Conservation (phyloP, 2,113 vertebrate species). For the Aptenodytes patagonicus region DNA sequence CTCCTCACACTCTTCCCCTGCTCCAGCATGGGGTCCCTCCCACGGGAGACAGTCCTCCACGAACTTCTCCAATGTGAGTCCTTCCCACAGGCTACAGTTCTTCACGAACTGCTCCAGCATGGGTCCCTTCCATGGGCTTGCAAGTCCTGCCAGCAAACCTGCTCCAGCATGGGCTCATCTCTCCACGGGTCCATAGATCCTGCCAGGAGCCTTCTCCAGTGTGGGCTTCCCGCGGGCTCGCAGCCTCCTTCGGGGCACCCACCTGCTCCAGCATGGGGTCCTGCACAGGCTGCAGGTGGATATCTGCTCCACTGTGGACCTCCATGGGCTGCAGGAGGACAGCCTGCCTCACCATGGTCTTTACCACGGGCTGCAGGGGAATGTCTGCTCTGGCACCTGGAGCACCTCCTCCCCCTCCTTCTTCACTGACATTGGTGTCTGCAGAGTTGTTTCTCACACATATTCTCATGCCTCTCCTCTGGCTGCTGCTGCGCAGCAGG, state of each 20-base stretch:
- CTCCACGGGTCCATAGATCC: neutral
- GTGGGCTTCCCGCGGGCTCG: neutral
- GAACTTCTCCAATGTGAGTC: accelerated
- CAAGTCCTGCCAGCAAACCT: neutral
- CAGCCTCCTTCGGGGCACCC: neutral
- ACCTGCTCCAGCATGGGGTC: neutral
- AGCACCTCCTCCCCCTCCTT: neutral
- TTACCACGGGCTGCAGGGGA: neutral
- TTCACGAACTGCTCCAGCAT: neutral
- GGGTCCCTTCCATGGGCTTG: neutral
- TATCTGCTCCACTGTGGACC: neutral
- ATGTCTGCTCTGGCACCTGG: neutral
- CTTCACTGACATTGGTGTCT: neutral
- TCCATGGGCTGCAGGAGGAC: neutral
- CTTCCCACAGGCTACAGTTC: neutral
- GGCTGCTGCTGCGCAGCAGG: neutral
- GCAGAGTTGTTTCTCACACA: neutral
- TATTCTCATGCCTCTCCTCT: neutral
- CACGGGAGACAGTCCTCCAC: accelerated
- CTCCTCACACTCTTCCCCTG: neutral
- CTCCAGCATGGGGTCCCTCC: accelerated
- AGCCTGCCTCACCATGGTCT: neutral
- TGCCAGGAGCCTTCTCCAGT: neutral
- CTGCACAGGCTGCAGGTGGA: neutral
- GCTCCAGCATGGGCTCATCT: neutral